Evolutionary conservation across 2,888 invertebrate species (phyloP).

Genomic region (Cordylochernes scorpioides): DNA sequence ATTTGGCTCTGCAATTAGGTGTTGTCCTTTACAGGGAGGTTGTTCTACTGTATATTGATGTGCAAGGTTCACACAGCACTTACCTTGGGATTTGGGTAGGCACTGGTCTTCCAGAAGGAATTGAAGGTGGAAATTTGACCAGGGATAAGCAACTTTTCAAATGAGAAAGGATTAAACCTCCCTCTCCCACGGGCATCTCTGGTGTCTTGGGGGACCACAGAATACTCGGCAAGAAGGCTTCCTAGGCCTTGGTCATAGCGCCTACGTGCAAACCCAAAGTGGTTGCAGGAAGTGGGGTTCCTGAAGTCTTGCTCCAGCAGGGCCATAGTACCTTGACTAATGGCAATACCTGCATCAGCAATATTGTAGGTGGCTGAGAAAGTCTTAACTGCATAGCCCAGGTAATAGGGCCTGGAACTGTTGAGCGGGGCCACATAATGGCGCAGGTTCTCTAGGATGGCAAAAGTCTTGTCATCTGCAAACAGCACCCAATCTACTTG

Average conservation of each 20-base stretch:
- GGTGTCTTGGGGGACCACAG: conserved; percentile 14
- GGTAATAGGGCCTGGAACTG: conserved; percentile 12
- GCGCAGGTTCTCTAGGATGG: conserved; percentile 15
- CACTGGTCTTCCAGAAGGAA: conserved; percentile 16
- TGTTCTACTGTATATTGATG: too few species aligned
- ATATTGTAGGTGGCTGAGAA: conserved; percentile 15
- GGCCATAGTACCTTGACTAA: conserved; percentile 13
- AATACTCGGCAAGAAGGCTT: conserved; percentile 11
- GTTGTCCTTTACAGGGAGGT: too few species aligned
- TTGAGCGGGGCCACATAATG: conserved; percentile 15
- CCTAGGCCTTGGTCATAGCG: conserved; percentile 14
- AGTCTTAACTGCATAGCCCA: conserved; percentile 15
- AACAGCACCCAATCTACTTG: conserved; percentile 16
- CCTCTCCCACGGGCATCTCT: conserved; percentile 13
- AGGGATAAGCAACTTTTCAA: conserved; percentile 15
- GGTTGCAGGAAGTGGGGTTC: too few species aligned
- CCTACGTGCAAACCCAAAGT: conserved; percentile 6
- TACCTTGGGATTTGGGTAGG: conserved; percentile 14
- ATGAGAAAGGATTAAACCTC: conserved; percentile 16
- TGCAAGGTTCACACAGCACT: conserved; percentile 1
- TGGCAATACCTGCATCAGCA: conserved; percentile 15
- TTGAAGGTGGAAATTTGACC: conserved; percentile 16
- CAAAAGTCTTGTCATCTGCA: conserved; percentile 15
- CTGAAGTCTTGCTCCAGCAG: conserved; percentile 4
- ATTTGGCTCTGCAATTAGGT: too few species aligned